phyloP scores from a whole-genome alignment of 2,113 vertebrate species.

The Cheirogaleus medius region DNA sequence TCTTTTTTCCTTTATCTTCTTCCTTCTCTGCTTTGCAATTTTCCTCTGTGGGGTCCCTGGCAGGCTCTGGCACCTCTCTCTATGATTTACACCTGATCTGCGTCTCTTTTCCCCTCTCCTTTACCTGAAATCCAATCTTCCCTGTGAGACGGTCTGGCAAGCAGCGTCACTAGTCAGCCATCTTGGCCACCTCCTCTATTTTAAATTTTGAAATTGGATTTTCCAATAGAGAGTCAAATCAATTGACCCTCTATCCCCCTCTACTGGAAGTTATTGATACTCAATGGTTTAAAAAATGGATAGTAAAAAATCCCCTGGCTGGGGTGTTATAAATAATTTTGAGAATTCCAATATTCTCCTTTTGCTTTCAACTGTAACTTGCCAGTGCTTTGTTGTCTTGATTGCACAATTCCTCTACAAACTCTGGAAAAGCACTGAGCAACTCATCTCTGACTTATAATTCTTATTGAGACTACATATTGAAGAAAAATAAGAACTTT shows the following conservation, averaged over 20 bases:
- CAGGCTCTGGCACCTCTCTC: too few species aligned
- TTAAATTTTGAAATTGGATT: not conserved
- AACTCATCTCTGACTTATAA: not conserved
- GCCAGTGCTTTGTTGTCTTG: not conserved
- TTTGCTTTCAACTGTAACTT: not conserved
- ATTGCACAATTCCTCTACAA: not conserved
- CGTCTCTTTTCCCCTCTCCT: too few species aligned
- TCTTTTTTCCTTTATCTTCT: too few species aligned
- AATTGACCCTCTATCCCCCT: slow-evolving; percentile 81
- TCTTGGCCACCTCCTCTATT: not conserved
- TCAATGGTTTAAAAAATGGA: not conserved
- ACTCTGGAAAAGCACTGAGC: not conserved
- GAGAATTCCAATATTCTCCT: not conserved
- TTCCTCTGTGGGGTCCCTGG: too few species aligned
- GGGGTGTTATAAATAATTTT: not conserved
- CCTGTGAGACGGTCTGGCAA: too few species aligned
- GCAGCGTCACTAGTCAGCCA: too few species aligned
- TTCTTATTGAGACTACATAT: not conserved
- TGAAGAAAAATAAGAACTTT: not conserved
- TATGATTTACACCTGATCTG: too few species aligned
- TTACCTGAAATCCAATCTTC: too few species aligned
- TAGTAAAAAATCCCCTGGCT: not conserved
- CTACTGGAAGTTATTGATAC: slow-evolving; percentile 77
- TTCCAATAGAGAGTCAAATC: slow-evolving; percentile 31
- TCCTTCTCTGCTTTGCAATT: too few species aligned